phyloP scores from a whole-genome alignment of 2,888 invertebrate genomes.

The Lasioglossum marginatum region DNA sequence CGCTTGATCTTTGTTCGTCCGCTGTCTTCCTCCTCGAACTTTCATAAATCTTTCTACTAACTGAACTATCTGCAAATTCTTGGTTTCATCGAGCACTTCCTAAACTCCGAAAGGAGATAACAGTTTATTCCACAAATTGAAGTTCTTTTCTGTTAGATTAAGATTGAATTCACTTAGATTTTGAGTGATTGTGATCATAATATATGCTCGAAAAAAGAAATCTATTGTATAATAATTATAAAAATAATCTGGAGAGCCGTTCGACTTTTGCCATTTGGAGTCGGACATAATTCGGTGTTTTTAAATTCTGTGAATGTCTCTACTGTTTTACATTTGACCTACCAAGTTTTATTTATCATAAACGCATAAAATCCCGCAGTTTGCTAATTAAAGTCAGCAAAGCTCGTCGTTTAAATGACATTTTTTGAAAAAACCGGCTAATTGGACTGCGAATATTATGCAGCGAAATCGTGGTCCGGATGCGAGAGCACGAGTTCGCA shows the following conservation, averaged over 20 bases:
- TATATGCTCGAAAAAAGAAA: too few relatives aligned
- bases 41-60: too few relatives aligned
- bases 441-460: neutral
- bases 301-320: neutral
- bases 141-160: too few relatives aligned
- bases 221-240: too few relatives aligned
- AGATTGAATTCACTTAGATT: too few relatives aligned
- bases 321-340: neutral
- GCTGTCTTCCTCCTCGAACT: neutral
- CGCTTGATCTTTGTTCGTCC: constrained; percentile 31
- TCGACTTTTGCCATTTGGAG: too few relatives aligned
- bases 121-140: neutral
- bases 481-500: neutral
- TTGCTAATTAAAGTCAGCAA: neutral
- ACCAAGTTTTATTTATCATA: neutral
- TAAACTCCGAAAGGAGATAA: neutral
- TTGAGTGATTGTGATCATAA: too few relatives aligned
- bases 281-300: too few relatives aligned
- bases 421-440: neutral
- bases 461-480: neutral
- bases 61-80: neutral
- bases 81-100: neutral
- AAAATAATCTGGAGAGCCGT: too few relatives aligned
- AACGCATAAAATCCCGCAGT: neutral
- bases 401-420: neutral